These are phyloP conservation scores for Junco hyemalis DNA, from an alignment of 2,113 vertebrate genomes.

Conservation along the genomic window DNA sequence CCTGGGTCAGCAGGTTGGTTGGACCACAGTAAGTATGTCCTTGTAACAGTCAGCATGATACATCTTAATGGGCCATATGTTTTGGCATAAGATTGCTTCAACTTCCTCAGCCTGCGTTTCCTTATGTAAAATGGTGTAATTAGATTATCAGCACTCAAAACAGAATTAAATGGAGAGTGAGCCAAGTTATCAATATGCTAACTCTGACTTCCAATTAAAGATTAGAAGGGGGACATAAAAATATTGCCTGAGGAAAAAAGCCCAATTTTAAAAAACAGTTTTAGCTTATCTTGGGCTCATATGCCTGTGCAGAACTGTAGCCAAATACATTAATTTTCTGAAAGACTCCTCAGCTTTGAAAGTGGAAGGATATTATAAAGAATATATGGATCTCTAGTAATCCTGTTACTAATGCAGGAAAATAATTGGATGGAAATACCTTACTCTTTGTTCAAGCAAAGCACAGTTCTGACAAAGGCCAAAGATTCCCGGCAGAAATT, in stretches of 20 bases:
- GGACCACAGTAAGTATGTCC: constrained; percentile 76
- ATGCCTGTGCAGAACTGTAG: not conserved
- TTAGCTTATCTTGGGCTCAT: not conserved
- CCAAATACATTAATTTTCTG: not conserved
- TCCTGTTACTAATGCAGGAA: not conserved
- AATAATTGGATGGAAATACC: not conserved
- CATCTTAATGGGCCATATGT: not conserved
- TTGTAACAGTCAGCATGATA: not conserved
- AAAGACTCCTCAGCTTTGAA: not conserved
- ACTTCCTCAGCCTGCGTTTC: not conserved
- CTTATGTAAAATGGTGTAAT: not conserved
- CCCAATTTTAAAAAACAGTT: not conserved
- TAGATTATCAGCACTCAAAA: not conserved
- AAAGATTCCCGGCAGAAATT: not conserved
- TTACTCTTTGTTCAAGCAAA: not conserved
- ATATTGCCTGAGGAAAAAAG: not conserved
- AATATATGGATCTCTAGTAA: not conserved
- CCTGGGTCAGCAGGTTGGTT: constrained; percentile 78
- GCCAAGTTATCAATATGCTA: not conserved
- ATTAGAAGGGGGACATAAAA: not conserved
- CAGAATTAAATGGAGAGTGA: constrained; percentile 4
- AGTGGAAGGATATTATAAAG: not conserved
- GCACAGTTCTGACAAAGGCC: not conserved
- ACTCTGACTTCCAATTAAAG: constrained; percentile 16
- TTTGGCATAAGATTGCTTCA: not conserved